These are phyloP conservation scores for Pseudorectes ferrugineus DNA, from an alignment of 2,113 vertebrate genomes.

Conservation along the genomic window DNA sequence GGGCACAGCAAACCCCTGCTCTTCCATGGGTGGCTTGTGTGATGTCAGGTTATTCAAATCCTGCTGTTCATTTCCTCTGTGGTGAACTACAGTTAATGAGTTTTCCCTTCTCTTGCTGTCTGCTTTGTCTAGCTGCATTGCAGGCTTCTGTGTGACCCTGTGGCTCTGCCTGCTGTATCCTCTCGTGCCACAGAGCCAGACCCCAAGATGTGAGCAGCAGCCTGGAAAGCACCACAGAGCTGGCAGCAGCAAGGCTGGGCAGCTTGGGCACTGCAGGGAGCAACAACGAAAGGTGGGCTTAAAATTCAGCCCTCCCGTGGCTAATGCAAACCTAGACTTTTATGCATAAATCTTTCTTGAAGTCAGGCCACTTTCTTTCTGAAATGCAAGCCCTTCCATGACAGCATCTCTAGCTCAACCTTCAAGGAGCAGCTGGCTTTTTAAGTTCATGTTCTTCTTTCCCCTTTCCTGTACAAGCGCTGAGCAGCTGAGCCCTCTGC, in stretches of 20 bases:
- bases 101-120: background rate
- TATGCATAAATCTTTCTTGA: background rate
- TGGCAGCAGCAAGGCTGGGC: background rate
- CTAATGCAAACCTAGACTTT: background rate
- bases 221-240: background rate
- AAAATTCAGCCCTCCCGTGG: background rate
- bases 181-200: accelerated
- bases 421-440: background rate
- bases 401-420: background rate
- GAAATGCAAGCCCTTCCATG: background rate
- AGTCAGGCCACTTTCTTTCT: background rate
- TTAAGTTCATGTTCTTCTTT: background rate
- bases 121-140: background rate
- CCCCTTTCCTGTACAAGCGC: accelerated
- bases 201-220: background rate
- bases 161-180: background rate
- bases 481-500: background rate
- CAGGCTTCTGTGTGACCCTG: background rate
- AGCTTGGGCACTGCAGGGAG: background rate
- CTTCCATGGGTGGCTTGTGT: background rate
- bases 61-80: background rate
- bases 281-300: accelerated
- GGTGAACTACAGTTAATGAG: background rate
- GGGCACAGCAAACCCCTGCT: background rate
- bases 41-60: background rate